Base-by-base conservation (phyloP, 2,888 invertebrate species). In the Zootermopsis nevadensis region DNA sequence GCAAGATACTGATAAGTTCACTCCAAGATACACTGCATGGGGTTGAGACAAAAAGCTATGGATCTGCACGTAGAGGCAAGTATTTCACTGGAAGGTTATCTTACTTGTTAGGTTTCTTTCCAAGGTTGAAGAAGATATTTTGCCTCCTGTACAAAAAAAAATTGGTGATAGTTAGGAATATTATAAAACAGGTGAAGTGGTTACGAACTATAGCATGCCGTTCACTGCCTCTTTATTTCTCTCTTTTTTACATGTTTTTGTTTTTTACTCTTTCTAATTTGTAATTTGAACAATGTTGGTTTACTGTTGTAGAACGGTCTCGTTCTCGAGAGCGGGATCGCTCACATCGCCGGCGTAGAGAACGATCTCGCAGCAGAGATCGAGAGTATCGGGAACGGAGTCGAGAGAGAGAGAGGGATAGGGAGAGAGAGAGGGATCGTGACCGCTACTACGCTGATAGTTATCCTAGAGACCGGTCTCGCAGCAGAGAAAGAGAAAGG, bases 11-110 rank as follows among this genome's bases (percentile, higher is more conserved):
- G 83, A 98, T 99, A 86, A 98, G 97, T 87, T 98, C 98, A 0
- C 92, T 99, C 2, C 97, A 98, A 90, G 99, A 99, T 89, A 99
- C 99, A 1, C 91, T 99, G 67, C 96, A 98, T 89, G 99, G 99
- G 79, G 98, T 99, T 24, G 99, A 99, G 91, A 96, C 97, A 60
- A 99, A 99, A 91, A 98, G 98, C 86, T 99, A 99, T 89, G 97
- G 97, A 86, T 93, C 93, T 69, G 90, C 92, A 55, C 91, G 95
- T 77, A 91, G 94, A 87, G 94, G 94, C 89, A 79, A 76, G 77
- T 74, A 48, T 67, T 55, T 67, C 15, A 48, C 35, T 48, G 27
- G 1, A 4, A 27, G 22, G 15, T 35, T 10, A 8, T 24, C 24
- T 48, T 19, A 19, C 22, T 0, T 38, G 19, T 10, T 35, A 38